phyloP scores from a whole-genome alignment of 2,888 invertebrate genomes.

The Dasypogon diadema region DNA sequence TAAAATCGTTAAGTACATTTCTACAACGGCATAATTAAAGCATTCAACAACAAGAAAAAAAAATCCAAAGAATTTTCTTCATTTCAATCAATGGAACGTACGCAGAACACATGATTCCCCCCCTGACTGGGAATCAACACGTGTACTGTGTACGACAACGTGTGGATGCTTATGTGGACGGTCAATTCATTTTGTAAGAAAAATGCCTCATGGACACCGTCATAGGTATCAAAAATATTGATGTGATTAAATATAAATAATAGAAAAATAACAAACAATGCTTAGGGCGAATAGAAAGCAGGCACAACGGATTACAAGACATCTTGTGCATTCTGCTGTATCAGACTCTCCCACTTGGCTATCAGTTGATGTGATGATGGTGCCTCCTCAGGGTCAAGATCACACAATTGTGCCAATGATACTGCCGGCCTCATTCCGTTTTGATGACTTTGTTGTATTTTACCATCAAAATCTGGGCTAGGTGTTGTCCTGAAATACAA shows the following conservation, averaged over 20 bases:
- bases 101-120: too few species aligned
- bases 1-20: slow-evolving; percentile 27
- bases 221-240: neutral
- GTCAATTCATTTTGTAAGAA: too few species aligned
- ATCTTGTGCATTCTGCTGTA: slow-evolving; percentile 71
- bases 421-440: slow-evolving; percentile 74
- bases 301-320: neutral
- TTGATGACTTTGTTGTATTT: slow-evolving; percentile 40
- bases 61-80: too few species aligned
- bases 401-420: slow-evolving; percentile 78
- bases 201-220: neutral
- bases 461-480: slow-evolving; percentile 61
- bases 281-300: slow-evolving; percentile 6
- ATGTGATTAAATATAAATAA: slow-evolving; percentile 16
- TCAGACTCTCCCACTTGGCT: slow-evolving; percentile 85
- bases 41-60: neutral
- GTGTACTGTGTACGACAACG: too few species aligned
- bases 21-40: neutral
- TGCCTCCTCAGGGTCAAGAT: slow-evolving; percentile 75
- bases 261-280: slow-evolving; percentile 24
- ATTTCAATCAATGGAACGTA: too few species aligned
- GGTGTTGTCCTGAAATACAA: slow-evolving; percentile 61
- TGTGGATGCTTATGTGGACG: too few species aligned
- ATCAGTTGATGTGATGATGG: slow-evolving; percentile 80
- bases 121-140: too few species aligned